Evolutionary conservation across 1,140 invertebrate genomes (phyloP), one percentile per base, ranked within the genome.

Genomic region (silkworm (Bombyx mori)): DNA sequence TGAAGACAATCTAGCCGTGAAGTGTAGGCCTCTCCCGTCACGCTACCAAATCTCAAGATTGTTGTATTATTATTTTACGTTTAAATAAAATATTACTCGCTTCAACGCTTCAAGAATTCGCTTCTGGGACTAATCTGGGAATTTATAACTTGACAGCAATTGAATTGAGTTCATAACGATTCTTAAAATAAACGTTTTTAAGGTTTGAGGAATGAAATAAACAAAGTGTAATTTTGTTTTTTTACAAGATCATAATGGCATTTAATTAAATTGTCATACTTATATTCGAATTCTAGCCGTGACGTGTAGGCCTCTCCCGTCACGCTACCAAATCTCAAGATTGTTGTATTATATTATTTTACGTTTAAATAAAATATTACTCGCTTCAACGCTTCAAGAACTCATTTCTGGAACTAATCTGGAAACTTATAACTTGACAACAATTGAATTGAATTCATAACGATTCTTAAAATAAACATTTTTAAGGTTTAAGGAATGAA

Each of bases 1-100:
- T 69, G 63, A 63, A 55, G 53, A 57, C 59, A 60, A 70, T 49
- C 58, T 62, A 68, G 72, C 62, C 69, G 66, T 61, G 71, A 70
- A 76, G 63, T 62, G 54, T 62, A 51, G 57, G 61, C 56, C 62
- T 62, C 48, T 54, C 54, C 4, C 54, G 61, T 65, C 64, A 68
- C 63, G 68, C 62, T 48, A 57, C 50, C 42, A 51, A 51, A 51
- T 35, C 48, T 57, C 46, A 52, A 62, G 53, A 63, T 63, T 60
- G 26, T 35, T 35, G 26, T 5, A 35, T 35, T 35, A 35, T 35
- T 35, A 35, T 35, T 35, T 35, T 35, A 35, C 26, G 26, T 35
- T 35, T 35, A 35, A 35, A 35, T 35, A 35, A 35, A 35, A 35
- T 35, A 35, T 35, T 35, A 35, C 26, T 35, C 26, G 26, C 26